Percentiles rank a stretch among this genome's conserved stretches.
Conservation (phyloP, 2,113 vertebrate genomes). For the Chlorocebus sabaeus region DNA sequence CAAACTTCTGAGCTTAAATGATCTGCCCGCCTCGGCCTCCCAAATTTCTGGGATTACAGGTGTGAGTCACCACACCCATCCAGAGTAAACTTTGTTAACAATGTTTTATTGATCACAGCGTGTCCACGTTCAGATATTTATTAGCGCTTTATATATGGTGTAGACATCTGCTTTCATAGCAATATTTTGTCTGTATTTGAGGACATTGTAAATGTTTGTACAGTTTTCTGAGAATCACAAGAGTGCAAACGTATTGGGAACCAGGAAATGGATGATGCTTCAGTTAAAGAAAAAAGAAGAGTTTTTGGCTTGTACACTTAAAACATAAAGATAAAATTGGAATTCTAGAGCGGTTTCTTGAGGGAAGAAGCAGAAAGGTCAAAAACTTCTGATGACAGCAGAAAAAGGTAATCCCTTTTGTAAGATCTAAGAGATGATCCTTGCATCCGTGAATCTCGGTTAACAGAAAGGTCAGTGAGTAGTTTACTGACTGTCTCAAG, state of each 20-base stretch:
- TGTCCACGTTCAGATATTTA: neutral
- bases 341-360: conserved; percentile 51
- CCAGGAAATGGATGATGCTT: neutral
- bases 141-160: neutral
- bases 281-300: neutral
- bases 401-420: conserved; percentile 66
- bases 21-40: no score
- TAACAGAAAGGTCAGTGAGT: conserved; percentile 62
- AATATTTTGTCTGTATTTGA: neutral
- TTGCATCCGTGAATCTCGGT: neutral
- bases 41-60: no score
- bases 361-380: conserved; percentile 64
- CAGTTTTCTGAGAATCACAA: neutral
- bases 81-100: conserved; percentile 1
- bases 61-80: no score
- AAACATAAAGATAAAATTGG: conserved; percentile 52
- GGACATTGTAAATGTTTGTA: neutral
- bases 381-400: conserved; percentile 63
- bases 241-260: neutral
- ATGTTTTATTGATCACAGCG: neutral
- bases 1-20: no score
- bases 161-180: neutral
- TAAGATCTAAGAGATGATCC: conserved; percentile 61
- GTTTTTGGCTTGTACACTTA: conserved; percentile 20
- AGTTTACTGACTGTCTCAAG: conserved; percentile 46